A percentile compares a stretch with the other conserved stretches of the same genome.
Conservation (phyloP, 1,140 invertebrate species). For the Thaumatotibia leucotreta region DNA sequence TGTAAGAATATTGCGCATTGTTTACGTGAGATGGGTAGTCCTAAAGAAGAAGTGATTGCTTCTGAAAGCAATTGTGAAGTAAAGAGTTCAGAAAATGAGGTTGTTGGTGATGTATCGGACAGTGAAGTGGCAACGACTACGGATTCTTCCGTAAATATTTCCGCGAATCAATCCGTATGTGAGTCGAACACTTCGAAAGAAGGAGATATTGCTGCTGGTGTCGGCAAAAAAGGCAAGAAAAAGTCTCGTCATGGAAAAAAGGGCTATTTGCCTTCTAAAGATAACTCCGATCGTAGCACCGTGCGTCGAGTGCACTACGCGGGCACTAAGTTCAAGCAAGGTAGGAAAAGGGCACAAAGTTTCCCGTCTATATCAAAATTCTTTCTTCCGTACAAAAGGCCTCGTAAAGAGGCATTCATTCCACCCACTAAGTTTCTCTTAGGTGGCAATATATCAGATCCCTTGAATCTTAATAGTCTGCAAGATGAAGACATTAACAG, state of each 20-base stretch:
- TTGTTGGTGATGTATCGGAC: slow-evolving; percentile 46
- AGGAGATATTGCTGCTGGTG: slow-evolving; percentile 30
- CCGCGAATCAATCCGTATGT: slow-evolving; percentile 27
- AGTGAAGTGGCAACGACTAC: slow-evolving; percentile 43
- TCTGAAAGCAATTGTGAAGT: slow-evolving; percentile 87
- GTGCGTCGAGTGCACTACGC: slow-evolving; percentile 59
- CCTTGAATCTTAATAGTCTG: slow-evolving; percentile 94
- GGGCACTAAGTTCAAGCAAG: slow-evolving; percentile 64
- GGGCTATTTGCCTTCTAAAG: slow-evolving; percentile 53
- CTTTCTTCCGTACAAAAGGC: slow-evolving; percentile 80
- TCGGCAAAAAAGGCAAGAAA: slow-evolving; percentile 63
- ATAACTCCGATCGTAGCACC: slow-evolving; percentile 56
- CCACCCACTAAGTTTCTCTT: slow-evolving; percentile 95
- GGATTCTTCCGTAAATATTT: slow-evolving; percentile 87
- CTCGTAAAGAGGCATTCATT: slow-evolving; percentile 84
- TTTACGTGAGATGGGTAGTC: slow-evolving; percentile 53
- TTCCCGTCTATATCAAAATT: slow-evolving; percentile 77
- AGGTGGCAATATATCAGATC: slow-evolving; percentile 96
- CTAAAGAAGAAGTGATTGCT: slow-evolving; percentile 77
- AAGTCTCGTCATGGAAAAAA: slow-evolving; percentile 69
- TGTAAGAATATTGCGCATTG: slow-evolving; percentile 32
- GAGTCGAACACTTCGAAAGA: slow-evolving; percentile 55
- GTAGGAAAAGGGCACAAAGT: slow-evolving; percentile 65
- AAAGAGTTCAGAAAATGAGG: slow-evolving; percentile 60
- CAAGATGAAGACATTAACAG: slow-evolving; percentile 92